Conservation (phyloP, 2,888 invertebrate species). For the Rhaphigaster nebulosa region DNA sequence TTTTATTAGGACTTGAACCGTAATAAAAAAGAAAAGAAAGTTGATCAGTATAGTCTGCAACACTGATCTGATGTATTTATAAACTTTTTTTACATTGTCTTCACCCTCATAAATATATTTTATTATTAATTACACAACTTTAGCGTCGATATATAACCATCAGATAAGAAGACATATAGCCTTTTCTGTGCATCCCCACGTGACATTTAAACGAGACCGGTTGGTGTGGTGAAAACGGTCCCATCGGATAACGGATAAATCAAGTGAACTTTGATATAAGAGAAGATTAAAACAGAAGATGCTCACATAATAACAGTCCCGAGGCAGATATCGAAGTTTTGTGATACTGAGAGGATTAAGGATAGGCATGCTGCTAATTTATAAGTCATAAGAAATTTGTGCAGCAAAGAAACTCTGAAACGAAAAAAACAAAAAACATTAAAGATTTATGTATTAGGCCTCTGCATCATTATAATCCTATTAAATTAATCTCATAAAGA, state of each 20-base stretch:
- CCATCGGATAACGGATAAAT: background rate
- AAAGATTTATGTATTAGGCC: background rate
- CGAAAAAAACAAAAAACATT: background rate
- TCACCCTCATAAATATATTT: background rate
- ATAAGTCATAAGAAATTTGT: background rate
- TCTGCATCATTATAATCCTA: background rate
- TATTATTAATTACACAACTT: background rate
- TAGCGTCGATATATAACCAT: background rate
- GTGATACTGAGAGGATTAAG: background rate
- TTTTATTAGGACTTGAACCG: no score
- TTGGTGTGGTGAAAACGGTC: background rate
- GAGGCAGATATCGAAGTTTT: background rate
- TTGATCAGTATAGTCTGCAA: background rate
- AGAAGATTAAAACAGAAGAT: background rate
- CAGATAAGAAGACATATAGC: background rate
- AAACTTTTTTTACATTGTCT: background rate
- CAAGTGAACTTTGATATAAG: background rate
- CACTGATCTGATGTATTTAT: background rate
- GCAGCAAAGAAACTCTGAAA: background rate
- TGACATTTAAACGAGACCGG: slow-evolving; percentile 17
- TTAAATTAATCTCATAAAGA: background rate
- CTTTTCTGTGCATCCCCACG: background rate
- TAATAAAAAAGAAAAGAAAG: no score
- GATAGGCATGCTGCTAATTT: background rate
- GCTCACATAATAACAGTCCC: background rate